These are phyloP conservation scores for Lasioglossum pauxillum DNA, from an alignment of 2,888 invertebrate species.

Conservation along the genomic window DNA sequence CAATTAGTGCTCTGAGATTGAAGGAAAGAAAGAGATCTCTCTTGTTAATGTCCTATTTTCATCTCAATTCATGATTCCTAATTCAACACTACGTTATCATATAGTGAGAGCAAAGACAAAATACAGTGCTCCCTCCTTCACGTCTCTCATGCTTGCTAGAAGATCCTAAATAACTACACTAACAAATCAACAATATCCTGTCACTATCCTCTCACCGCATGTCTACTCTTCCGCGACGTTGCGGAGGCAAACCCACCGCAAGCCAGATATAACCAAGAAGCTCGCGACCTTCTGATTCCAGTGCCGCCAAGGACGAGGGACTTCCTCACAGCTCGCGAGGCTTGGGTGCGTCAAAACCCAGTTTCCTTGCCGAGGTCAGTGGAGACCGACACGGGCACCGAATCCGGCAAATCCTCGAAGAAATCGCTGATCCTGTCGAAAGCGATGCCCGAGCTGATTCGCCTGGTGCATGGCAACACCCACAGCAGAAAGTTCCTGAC, in stretches of 20 bases:
- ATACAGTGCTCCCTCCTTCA: too few species aligned
- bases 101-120: too few species aligned
- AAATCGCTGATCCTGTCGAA: conserved; percentile 84
- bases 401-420: conserved; percentile 72
- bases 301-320: conserved; percentile 74
- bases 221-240: too few species aligned
- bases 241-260: neutral
- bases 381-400: conserved; percentile 33
- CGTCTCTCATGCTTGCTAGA: too few species aligned
- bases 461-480: conserved; percentile 89
- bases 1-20: too few species aligned
- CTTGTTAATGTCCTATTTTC: too few species aligned
- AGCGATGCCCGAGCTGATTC: conserved; percentile 88
- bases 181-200: too few species aligned
- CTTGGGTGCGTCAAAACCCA: conserved; percentile 79
- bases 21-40: too few species aligned
- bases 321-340: conserved; percentile 76
- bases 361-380: conserved; percentile 61
- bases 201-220: too few species aligned
- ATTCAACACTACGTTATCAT: too few species aligned
- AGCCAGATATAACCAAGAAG: neutral
- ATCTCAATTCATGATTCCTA: too few species aligned
- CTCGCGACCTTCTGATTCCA: conserved; percentile 58
- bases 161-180: too few species aligned
- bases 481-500: conserved; percentile 86